Percentiles rank a stretch among this genome's conserved stretches.
Evolutionary conservation across 2,797 vertebrate genomes (phyloP).

Genomic region (Allobates femoralis): DNA sequence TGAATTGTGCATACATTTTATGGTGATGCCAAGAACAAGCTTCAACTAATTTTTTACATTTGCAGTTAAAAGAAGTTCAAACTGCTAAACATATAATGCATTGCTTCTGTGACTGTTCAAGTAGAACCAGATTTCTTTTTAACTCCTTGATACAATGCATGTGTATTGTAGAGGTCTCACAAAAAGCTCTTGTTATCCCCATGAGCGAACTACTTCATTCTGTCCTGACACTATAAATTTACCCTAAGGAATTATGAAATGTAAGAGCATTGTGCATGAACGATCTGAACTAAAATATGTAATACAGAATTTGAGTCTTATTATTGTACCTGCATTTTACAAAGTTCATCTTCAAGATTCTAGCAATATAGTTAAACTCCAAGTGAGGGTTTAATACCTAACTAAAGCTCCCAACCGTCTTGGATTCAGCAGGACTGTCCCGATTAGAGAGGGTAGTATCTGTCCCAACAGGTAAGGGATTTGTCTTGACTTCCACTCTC

Average conservation of each 20-base stretch:
- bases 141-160: slow-evolving; percentile 26
- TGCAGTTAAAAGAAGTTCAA: neutral
- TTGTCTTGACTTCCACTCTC: too few relatives aligned
- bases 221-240: neutral
- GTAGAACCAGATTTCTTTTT: slow-evolving; percentile 34
- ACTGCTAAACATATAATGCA: slow-evolving; percentile 29
- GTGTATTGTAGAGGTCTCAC: neutral
- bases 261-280: neutral
- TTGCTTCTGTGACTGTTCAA: slow-evolving; percentile 16
- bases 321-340: neutral
- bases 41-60: slow-evolving; percentile 23
- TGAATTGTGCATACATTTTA: neutral
- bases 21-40: neutral
- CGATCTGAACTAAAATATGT: neutral
- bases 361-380: too few relatives aligned
- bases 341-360: too few relatives aligned
- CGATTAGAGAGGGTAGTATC: too few relatives aligned
- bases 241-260: slow-evolving; percentile 27
- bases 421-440: too few relatives aligned
- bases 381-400: too few relatives aligned
- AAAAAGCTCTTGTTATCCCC: slow-evolving; percentile 13
- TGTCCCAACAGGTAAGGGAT: too few relatives aligned
- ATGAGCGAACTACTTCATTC: slow-evolving; percentile 11
- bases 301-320: neutral
- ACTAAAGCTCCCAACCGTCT: too few relatives aligned